Base-by-base conservation (phyloP, 2,888 invertebrate genomes). In the Acanthosoma haemorrhoidale region DNA sequence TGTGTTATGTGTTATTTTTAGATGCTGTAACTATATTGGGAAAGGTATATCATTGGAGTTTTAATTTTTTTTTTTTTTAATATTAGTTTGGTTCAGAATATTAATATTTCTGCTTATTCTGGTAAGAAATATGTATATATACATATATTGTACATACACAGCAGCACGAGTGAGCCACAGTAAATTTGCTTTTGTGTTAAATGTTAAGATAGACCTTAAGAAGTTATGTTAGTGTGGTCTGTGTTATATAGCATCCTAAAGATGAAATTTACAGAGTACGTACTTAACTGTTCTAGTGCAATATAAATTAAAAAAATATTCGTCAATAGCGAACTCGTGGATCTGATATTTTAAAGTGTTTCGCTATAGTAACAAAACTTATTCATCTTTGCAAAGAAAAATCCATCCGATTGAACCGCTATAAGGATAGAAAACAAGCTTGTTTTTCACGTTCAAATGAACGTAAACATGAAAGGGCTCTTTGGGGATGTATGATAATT, bases 1-100 rank as follows among this genome's bases (percentile, higher is more conserved):
- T 71, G 69, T 72, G 72, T 72, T 72, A 72, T 73, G 71, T 73
- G 73, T 71, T 70, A 51, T 25, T 64, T 61, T 70, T 73, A 72
- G 71, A 73, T 73, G 73, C 73, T 73, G 73, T 73, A 73, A 73
- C 73, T 73, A 69, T 70, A 72, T 73, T 73, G 73, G 73, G 73
- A 73, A 73, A 73, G 73, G 73, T 73, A 72, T 70, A 66, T 68
- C 71, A 73, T 73, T 73, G 73, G 73, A 67, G 29, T 15, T 67
- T 29, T 67, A 31, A n/a, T 67, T 43, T 43, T 32, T 29, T 16
- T 32, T 16, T 66, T n/a, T 51, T 67, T 67, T 18, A 32, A 34
- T 67, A 29, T 67, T 41, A 51, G 41, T 58, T 25, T 57, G 21
- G 6, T 51, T 58, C n/a, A 15, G 16, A 31, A 29, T 18, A n/a